Base-by-base conservation (phyloP, 1,140 invertebrate species). In the Melanaphis sacchari region DNA sequence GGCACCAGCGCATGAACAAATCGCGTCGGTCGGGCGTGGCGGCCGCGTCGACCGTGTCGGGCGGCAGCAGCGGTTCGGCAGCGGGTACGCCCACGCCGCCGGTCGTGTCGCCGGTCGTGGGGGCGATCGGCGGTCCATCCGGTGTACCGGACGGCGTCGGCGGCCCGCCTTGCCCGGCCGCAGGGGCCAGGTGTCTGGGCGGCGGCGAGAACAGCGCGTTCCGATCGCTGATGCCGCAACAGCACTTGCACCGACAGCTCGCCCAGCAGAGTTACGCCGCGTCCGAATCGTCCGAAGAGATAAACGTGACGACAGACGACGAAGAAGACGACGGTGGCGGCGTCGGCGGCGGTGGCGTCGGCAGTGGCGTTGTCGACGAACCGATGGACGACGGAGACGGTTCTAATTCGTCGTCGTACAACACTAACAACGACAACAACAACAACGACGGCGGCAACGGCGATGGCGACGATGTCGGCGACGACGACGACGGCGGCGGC, bases 1-100 rank as follows among this genome's bases (percentile, higher is more conserved):
- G 98, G 94, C 98, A 99, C 95, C 98, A 99, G 95, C 97, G 98
- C 95, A 98, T 99, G 97, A 98, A 98, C 96, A 96, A 98, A 95
- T 97, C 95, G 95, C 95, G 95, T 95, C 95, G 94, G 94, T 94
- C 94, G 43, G 94, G 54, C 91, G 95, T 94, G 94, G 94, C 94
- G 76, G 94, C 43, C 93, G 95, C 96, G 90, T 96, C 82, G 54
- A 95, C 95, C 91, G 94, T 94, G 96, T 95, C 96, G 94, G 96
- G 96, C 94, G 95, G 95, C 94, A 95, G 95, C 95, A 96, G 95
- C 94, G 95, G 95, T 94, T 95, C 95, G 90, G 94, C 94, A 59
- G 94, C 95, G 94, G 94, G 96, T 26, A 94, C 94, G 91, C 94
- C 95, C 94, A 94, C 94, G 94, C 95, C 95, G 94, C 95, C 95